phyloP scores from a whole-genome alignment of 37 sponge, comb jelly and placozoan species.

The Petrosia ficiformis region DNA sequence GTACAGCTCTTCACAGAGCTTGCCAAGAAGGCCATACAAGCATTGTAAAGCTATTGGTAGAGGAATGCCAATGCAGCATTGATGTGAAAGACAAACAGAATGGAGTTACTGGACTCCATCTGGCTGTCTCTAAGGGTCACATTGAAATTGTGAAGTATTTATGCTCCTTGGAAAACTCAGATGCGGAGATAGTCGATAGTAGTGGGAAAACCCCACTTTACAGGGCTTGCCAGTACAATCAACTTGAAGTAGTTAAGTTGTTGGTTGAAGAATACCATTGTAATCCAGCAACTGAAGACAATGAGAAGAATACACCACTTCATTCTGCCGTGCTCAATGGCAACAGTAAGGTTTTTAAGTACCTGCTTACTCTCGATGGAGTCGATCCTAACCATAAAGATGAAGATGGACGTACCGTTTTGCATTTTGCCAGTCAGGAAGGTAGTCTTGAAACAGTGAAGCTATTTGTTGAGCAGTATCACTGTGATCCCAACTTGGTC shows the following conservation, averaged over 20 bases:
- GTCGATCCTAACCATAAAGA: slow-evolving; percentile 12
- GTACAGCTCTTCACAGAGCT: slow-evolving; percentile 42
- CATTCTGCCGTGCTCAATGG: slow-evolving; percentile 20
- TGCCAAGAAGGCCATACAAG: slow-evolving; percentile 32
- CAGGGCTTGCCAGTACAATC: slow-evolving; percentile 1
- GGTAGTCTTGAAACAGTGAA: slow-evolving; percentile 19
- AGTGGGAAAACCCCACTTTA: background rate
- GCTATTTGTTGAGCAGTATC: slow-evolving; percentile 16
- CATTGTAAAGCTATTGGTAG: slow-evolving; percentile 13
- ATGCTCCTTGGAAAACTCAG: background rate
- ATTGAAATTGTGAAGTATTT: slow-evolving; percentile 15
- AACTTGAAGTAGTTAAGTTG: background rate
- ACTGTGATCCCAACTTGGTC: background rate
- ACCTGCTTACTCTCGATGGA: background rate
- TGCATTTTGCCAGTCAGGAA: slow-evolving; percentile 25
- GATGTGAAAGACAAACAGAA: background rate
- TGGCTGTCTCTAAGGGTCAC: slow-evolving; percentile 1
- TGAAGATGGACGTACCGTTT: slow-evolving; percentile 33
- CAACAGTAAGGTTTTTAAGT: slow-evolving; percentile 9
- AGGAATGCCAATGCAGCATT: background rate
- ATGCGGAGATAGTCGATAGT: background rate
- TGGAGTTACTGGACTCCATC: slow-evolving; percentile 10
- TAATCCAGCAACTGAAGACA: slow-evolving; percentile 13
- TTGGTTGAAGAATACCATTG: background rate
- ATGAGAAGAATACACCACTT: slow-evolving; percentile 3